These are phyloP conservation scores for Lytechinus variegatus DNA, from an alignment of 35 echinoderm and acorn worm species.

Conservation along the genomic window DNA sequence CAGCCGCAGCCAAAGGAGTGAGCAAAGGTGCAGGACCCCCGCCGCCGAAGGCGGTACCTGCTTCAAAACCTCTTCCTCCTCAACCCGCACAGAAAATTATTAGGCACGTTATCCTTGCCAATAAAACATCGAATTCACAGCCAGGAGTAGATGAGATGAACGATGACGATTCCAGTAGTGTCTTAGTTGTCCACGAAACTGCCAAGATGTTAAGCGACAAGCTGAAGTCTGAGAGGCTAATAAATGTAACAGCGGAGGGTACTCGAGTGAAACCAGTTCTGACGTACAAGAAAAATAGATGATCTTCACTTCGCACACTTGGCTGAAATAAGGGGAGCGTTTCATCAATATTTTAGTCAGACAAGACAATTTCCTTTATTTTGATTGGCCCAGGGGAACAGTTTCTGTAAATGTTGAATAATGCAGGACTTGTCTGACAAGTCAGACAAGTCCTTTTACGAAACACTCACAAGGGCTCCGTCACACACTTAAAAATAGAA, in stretches of 20 bases:
- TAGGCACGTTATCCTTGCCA: not conserved
- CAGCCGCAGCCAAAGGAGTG: not conserved
- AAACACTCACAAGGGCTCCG: no score
- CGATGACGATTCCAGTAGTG: conserved; percentile 7
- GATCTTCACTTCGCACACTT: not conserved
- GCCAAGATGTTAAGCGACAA: not conserved
- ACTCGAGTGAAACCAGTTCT: not conserved
- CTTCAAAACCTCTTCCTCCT: not conserved
- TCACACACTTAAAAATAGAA: no score
- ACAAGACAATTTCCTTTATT: no score
- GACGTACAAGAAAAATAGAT: conserved; percentile 29
- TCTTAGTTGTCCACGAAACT: not conserved
- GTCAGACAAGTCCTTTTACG: no score
- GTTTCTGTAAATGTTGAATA: no score
- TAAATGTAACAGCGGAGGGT: not conserved
- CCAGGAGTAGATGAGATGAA: not conserved
- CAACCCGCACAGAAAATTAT: not conserved
- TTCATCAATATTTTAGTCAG: not conserved
- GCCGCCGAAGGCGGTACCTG: not conserved
- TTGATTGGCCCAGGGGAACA: no score
- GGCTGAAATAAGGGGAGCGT: no score
- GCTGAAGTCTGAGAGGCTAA: not conserved
- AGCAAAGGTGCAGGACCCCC: not conserved
- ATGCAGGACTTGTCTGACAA: no score
- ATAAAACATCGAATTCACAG: not conserved